Conservation (phyloP, 2,888 invertebrate species). For the Nephrotoma flavescens region DNA sequence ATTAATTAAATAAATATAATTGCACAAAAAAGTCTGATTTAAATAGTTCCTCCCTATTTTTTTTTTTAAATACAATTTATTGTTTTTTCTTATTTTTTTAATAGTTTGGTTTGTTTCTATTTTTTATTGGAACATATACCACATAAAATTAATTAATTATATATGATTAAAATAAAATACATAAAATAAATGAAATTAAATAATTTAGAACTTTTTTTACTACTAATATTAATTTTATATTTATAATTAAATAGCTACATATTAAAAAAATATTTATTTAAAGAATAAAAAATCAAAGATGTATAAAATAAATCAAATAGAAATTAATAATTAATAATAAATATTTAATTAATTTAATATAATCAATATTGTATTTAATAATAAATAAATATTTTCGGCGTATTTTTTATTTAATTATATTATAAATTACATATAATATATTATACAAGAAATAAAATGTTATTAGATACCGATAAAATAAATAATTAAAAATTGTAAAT, state of each 20-base stretch:
- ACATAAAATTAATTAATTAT: background rate
- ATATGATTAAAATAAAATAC: background rate
- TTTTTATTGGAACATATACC: background rate
- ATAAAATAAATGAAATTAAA: background rate
- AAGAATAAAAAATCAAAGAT: background rate
- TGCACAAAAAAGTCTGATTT: background rate
- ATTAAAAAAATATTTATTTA: background rate
- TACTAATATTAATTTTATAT: background rate
- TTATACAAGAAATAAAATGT: background rate
- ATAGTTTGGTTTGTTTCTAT: background rate
- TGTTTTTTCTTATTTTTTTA: background rate
- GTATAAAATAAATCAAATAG: background rate
- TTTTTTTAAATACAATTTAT: background rate
- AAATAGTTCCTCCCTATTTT: background rate
- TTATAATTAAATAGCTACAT: background rate
- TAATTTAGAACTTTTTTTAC: background rate
- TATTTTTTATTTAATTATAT: background rate
- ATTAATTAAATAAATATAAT: background rate
- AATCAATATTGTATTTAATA: background rate
- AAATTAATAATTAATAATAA: background rate
- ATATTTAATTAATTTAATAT: background rate
- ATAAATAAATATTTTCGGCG: background rate
- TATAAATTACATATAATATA: background rate
- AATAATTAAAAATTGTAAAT: background rate
- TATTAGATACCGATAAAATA: background rate